Evolutionary conservation across 2,797 vertebrate species (phyloP).

Genomic region (Threskiornis aethiopicus): DNA sequence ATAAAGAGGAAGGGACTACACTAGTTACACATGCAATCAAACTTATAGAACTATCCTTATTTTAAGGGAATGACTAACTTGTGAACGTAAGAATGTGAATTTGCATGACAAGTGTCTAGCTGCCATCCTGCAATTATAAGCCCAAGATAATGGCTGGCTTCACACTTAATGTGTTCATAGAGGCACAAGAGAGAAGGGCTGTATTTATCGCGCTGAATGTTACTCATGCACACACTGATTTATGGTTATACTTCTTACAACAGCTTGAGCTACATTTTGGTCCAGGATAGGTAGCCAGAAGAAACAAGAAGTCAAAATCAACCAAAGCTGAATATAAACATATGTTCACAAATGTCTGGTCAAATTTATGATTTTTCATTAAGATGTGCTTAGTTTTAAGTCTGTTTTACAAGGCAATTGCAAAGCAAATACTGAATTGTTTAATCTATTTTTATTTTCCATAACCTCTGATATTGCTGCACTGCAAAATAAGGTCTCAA

Average conservation of each 20-base stretch:
- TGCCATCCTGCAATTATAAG: not conserved
- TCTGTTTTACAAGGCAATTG: not conserved
- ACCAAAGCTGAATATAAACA: not conserved
- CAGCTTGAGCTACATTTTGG: not conserved
- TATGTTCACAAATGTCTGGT: not conserved
- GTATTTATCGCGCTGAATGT: not conserved
- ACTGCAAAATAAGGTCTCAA: not conserved
- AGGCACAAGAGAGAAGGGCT: not conserved
- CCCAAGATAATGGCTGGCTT: not conserved
- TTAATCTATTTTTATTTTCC: slow-evolving; percentile 17
- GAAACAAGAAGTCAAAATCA: not conserved
- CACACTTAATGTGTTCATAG: not conserved
- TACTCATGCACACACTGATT: not conserved
- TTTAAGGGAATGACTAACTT: not conserved
- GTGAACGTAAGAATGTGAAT: not conserved
- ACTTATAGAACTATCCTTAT: not conserved
- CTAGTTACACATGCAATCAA: not conserved
- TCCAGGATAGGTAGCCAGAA: not conserved
- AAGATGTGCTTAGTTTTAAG: not conserved
- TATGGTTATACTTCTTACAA: not conserved
- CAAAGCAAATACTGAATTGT: not conserved
- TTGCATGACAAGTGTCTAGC: not conserved
- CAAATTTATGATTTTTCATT: slow-evolving; percentile 12
- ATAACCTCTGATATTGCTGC: not conserved
- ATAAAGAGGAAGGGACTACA: not conserved